Conservation (phyloP, 2,888 invertebrate genomes). For the Acanthosoma haemorrhoidale region DNA sequence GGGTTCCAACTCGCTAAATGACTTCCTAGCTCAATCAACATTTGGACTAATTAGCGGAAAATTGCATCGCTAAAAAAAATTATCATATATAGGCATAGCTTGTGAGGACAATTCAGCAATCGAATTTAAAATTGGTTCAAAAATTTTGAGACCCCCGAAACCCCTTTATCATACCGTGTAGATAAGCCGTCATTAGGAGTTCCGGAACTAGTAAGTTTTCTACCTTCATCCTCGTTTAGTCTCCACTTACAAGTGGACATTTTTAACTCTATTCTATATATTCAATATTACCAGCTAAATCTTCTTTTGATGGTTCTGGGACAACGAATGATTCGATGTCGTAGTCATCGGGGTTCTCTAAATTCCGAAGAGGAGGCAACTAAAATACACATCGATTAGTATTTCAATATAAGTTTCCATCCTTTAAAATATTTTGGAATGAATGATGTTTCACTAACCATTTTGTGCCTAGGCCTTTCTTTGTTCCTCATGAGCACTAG, state of each 20-base stretch:
- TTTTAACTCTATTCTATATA: too few relatives aligned
- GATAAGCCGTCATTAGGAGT: too few relatives aligned
- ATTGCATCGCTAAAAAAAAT: neutral
- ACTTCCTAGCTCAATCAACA: too few relatives aligned
- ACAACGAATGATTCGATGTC: constrained; percentile 56
- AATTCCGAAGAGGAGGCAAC: constrained; percentile 67
- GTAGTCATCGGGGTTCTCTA: constrained; percentile 79
- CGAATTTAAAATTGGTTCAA: too few relatives aligned
- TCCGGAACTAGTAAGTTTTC: too few relatives aligned
- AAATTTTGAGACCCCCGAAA: too few relatives aligned
- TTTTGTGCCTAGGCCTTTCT: constrained; percentile 72
- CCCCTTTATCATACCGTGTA: too few relatives aligned
- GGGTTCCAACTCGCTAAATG: too few relatives aligned
- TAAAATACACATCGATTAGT: constrained; percentile 44
- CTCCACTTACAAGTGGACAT: too few relatives aligned
- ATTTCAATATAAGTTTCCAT: neutral
- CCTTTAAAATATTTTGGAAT: neutral
- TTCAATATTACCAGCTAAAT: constrained; percentile 48
- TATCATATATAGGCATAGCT: neutral
- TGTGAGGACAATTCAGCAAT: too few relatives aligned
- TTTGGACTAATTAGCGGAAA: neutral
- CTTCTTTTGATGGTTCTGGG: constrained; percentile 51
- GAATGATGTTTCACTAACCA: constrained; percentile 51
- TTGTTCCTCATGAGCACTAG: constrained; percentile 81
- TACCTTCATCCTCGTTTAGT: too few relatives aligned